These are phyloP conservation scores for Atrina japonica DNA, from an alignment of 2,888 invertebrate genomes.

Conservation along the genomic window DNA sequence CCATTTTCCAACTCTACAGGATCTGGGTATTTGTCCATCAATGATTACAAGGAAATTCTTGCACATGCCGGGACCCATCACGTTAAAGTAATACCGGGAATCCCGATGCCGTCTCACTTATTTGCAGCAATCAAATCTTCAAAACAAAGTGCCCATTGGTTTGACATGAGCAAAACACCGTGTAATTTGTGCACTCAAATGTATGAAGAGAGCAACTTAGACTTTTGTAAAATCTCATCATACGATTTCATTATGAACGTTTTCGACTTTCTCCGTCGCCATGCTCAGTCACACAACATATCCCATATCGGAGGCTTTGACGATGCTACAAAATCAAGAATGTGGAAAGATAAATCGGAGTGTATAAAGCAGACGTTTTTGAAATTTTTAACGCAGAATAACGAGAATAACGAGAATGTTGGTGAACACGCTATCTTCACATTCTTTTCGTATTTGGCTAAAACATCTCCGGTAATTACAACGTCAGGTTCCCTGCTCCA, in stretches of 20 bases:
- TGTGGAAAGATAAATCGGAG: no score
- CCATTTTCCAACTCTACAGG: conserved; percentile 59
- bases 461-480: no score
- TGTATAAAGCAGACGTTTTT: no score
- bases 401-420: no score
- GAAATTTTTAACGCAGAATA: no score
- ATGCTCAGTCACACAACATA: no score
- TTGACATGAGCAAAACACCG: conserved; percentile 50
- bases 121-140: conserved; percentile 71
- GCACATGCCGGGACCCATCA: conserved; percentile 63
- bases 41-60: conserved; percentile 68
- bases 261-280: conserved; percentile 35
- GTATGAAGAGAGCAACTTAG: conserved; percentile 73
- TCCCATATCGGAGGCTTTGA: no score
- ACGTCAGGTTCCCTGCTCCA: conserved; percentile 57
- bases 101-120: conserved; percentile 74
- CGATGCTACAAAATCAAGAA: no score
- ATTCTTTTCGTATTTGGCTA: conserved; percentile 24
- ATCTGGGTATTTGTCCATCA: conserved; percentile 63
- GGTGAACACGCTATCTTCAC: no score
- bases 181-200: conserved; percentile 69
- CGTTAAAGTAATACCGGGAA: conserved; percentile 74
- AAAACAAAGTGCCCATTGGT: conserved; percentile 42
- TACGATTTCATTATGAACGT: conserved; percentile 72
- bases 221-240: conserved; percentile 74